These are phyloP conservation scores for Coenonympha glycerion DNA, from an alignment of 2,888 invertebrate genomes.

Conservation along the genomic window DNA sequence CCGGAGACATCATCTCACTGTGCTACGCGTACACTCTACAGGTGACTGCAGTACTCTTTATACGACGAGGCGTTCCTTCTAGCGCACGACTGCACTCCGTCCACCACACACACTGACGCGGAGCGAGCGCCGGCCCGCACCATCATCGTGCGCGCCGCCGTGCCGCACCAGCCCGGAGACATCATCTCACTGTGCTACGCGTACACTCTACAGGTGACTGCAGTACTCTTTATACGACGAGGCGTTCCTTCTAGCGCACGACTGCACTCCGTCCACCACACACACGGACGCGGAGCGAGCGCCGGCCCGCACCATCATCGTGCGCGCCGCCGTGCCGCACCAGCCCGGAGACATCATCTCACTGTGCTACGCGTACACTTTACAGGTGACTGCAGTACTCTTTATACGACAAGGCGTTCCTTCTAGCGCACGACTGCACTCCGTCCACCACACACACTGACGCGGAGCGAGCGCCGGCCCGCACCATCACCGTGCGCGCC, in stretches of 20 bases:
- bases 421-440: slow-evolving; percentile 84
- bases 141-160: slow-evolving; percentile 79
- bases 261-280: slow-evolving; percentile 83
- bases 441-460: slow-evolving; percentile 84
- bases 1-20: slow-evolving; percentile 78
- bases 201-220: slow-evolving; percentile 79
- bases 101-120: slow-evolving; percentile 83
- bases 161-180: slow-evolving; percentile 73
- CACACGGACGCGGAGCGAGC: slow-evolving; percentile 79
- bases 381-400: slow-evolving; percentile 78
- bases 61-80: slow-evolving; percentile 83
- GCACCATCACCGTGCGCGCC: slow-evolving; percentile 78
- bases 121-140: slow-evolving; percentile 65
- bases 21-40: slow-evolving; percentile 85
- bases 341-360: slow-evolving; percentile 77
- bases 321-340: slow-evolving; percentile 78
- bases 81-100: slow-evolving; percentile 84
- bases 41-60: slow-evolving; percentile 72
- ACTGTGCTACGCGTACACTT: slow-evolving; percentile 83
- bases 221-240: slow-evolving; percentile 80
- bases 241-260: slow-evolving; percentile 84
- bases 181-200: slow-evolving; percentile 83
- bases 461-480: slow-evolving; percentile 65
- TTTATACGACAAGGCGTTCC: slow-evolving; percentile 81
- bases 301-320: slow-evolving; percentile 71